Evolutionary conservation across 92 coral and sea anemone species (phyloP), one percentile per base, ranked within the genome.

Genomic region (Nematostella vectensis): DNA sequence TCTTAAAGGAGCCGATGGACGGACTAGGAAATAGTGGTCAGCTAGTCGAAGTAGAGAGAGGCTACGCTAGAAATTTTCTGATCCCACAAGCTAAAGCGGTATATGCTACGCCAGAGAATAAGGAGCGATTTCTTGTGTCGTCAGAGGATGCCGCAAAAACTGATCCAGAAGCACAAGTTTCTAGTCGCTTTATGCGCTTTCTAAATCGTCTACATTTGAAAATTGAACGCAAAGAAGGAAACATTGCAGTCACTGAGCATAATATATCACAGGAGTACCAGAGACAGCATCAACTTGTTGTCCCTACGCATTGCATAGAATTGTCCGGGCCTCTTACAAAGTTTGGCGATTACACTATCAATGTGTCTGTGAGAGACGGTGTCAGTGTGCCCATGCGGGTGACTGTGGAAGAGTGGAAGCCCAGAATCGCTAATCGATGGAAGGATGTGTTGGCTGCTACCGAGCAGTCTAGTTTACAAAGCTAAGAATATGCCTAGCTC

Each of bases 41-140:
- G 44, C 53, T 78, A 80, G 96, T 93, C 29, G 65, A 79, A 9
- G 99, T 93, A 2, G 77, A 87, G 49, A 78, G 96, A 25, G 96
- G 99, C 9, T 82, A 61, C 66, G 99, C 96, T 8, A 76, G 99
- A 12, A 87, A 74, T 60, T 63, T 50, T 47, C 78, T 93, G 24
- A 70, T 93, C 20, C 91, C 83, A 45, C 74, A 82, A 47, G 83
- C 83, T 11, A 59, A 81, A 60, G 99, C 99, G 39, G 94, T 77
- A 0, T 93, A 93, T 60, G 94, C 94, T 29, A 93, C 99, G 3
- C 70, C 68, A 62, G 99, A 93, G 26, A 93, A 93, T 59, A 78
- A 74, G 48, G 60, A 65, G 48, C 71, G 61, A 27, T 87, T 76
- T 30, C 83, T 82, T 1, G 63, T 63, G 25, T 55, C 77, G 17